Evolutionary conservation across 1,140 invertebrate species (phyloP).

Genomic region (Penaeus vannamei): DNA sequence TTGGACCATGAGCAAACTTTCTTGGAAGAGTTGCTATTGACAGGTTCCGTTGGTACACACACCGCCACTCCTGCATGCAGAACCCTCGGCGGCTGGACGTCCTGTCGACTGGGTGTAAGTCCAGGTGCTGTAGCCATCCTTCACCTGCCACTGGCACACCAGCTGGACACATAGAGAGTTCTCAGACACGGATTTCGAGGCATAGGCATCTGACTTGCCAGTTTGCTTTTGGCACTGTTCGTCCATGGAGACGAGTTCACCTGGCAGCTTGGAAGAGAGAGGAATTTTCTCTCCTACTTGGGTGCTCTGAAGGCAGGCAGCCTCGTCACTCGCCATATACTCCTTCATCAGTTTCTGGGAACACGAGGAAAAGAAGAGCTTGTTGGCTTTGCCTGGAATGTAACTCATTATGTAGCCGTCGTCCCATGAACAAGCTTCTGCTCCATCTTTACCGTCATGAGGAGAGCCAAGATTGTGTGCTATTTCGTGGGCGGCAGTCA

Average conservation of each 20-base stretch:
- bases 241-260: slow-evolving; percentile 49
- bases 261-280: slow-evolving; percentile 44
- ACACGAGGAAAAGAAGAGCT: slow-evolving; percentile 61
- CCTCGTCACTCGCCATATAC: slow-evolving; percentile 12
- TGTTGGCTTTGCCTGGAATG: slow-evolving; percentile 42
- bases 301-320: slow-evolving; percentile 42
- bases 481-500: slow-evolving; percentile 68
- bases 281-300: neutral
- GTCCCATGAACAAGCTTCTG: slow-evolving; percentile 61
- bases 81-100: slow-evolving; percentile 55
- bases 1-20: too few relatives aligned
- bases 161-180: slow-evolving; percentile 56
- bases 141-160: slow-evolving; percentile 58
- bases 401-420: slow-evolving; percentile 69
- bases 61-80: slow-evolving; percentile 55
- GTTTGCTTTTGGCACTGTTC: slow-evolving; percentile 51
- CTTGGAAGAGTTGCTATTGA: neutral
- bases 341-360: slow-evolving; percentile 54
- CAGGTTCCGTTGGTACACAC: slow-evolving; percentile 59
- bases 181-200: slow-evolving; percentile 37
- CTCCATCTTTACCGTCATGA: slow-evolving; percentile 66
- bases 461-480: slow-evolving; percentile 68
- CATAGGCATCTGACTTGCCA: slow-evolving; percentile 44
- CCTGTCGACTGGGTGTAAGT: slow-evolving; percentile 33
- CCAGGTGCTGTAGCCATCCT: neutral